Evolutionary conservation across 2,797 vertebrate species (phyloP), one percentile per base, ranked within the genome.

Genomic region (Adelosebastes latens): DNA sequence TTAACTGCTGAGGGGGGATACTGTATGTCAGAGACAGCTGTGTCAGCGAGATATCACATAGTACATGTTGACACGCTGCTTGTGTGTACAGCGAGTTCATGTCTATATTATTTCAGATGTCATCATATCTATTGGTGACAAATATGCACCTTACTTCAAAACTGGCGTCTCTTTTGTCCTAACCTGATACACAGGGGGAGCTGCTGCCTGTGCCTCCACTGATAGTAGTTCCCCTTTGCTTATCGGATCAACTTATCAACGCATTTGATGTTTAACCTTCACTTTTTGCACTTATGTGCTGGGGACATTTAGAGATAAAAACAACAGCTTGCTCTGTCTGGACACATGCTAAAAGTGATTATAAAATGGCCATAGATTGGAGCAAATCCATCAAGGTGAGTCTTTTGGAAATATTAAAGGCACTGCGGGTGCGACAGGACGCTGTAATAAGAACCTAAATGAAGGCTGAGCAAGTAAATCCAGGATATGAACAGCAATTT

Each of bases 1-100:
- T 79, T 60, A 53, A 64, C 39, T 77, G 62, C 61, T 58, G 22
- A 64, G 71, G 62, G 65, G 31, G 68, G 76, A 59, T 62, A 60
- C 74, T 83, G 68, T 66, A 67, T 52, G 49, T 52, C 67, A 63
- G 53, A 58, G 75, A 87, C 84, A 90, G 88, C 89, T 93, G 86
- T 83, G 67, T 76, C 55, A 87, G 70, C 7, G 20, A 82, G 92
- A 93, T 93, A 92, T 87, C 87, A 80, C 74, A 36, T 10, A 55
- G 46, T 34, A 76, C 75, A 83, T 79, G 68, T 82, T 91, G 81
- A 83, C 84, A 68, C 7, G 9, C 61, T 52, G 60, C 72, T 84
- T 64, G 63, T 81, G 29, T 82, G 58, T 39, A 61, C 80, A 77
- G 31, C 64, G n/a, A 73, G 24, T 71, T 72, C 2, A 66, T 59